These are phyloP conservation scores for Eupithecia subfuscata DNA, from an alignment of 2,888 invertebrate species.

Conservation along the genomic window DNA sequence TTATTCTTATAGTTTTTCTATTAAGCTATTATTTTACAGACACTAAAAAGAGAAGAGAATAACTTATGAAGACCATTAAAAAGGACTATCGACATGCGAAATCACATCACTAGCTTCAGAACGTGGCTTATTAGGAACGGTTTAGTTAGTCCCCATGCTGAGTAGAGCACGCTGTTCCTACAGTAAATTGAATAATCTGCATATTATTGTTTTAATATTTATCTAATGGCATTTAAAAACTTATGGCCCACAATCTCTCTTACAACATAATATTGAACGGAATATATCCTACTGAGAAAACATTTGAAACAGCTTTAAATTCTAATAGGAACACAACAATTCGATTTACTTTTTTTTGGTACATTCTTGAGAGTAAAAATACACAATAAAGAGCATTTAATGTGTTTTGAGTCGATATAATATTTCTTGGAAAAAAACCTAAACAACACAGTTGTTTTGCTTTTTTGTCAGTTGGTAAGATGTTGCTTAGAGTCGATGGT, in stretches of 20 bases:
- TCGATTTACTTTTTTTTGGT: neutral
- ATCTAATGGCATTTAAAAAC: constrained; percentile 32
- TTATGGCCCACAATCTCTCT: constrained; percentile 26
- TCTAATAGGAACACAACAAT: neutral
- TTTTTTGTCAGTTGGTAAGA: neutral
- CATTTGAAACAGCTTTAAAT: neutral
- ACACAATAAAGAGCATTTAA: neutral
- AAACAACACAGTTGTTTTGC: too few relatives aligned
- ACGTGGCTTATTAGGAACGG: constrained; percentile 39
- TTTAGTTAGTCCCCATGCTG: constrained; percentile 36
- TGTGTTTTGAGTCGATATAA: neutral
- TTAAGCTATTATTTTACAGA: neutral
- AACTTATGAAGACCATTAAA: neutral
- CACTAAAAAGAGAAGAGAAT: neutral
- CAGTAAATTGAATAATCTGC: constrained; percentile 39
- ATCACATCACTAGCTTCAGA: constrained; percentile 24
- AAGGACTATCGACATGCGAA: constrained; percentile 3
- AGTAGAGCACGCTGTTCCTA: constrained; percentile 35
- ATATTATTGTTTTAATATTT: constrained; percentile 31
- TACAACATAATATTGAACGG: constrained; percentile 29
- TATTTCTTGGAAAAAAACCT: neutral
- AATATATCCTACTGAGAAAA: constrained; percentile 11
- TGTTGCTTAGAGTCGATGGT: neutral
- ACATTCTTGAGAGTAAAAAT: neutral
- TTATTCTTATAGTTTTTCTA: too few relatives aligned